These are phyloP conservation scores for Echiichthys vipera DNA, from an alignment of 2,797 vertebrate genomes.

Conservation along the genomic window DNA sequence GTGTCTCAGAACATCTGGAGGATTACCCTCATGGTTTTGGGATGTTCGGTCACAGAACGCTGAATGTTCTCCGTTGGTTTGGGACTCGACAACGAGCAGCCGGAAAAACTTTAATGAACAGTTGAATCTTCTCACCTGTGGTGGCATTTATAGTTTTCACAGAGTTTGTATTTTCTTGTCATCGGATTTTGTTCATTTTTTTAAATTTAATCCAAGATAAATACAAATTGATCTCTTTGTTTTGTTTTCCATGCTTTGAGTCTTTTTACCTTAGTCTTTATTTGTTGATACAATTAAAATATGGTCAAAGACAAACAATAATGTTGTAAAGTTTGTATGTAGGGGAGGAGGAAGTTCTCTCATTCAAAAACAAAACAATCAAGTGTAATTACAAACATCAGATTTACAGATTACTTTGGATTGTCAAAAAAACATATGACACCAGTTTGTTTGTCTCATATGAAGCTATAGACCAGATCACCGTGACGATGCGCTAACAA, in stretches of 20 bases:
- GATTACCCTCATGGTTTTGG: not conserved
- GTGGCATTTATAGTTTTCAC: not conserved
- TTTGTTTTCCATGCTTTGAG: not conserved
- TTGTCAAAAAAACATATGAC: too few relatives aligned
- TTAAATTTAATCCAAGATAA: not conserved
- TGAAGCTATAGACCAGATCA: too few relatives aligned
- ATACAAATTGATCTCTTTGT: not conserved
- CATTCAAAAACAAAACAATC: too few relatives aligned
- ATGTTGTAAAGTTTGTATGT: not conserved
- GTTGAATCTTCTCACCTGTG: not conserved
- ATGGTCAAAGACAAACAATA: not conserved
- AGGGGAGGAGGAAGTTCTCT: too few relatives aligned
- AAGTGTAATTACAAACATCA: too few relatives aligned
- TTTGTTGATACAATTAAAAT: not conserved
- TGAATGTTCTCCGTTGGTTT: not conserved
- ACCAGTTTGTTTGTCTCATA: too few relatives aligned
- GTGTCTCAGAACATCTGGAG: slow-evolving; percentile 43
- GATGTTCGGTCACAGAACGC: not conserved
- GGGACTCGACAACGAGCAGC: too few relatives aligned
- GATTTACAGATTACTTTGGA: too few relatives aligned
- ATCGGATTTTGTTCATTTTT: not conserved
- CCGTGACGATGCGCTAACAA: too few relatives aligned
- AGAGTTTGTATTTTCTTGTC: not conserved
- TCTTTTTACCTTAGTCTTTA: not conserved
- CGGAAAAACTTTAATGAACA: too few relatives aligned